These are phyloP conservation scores for Arctia plantaginis DNA, from an alignment of 2,888 invertebrate species.

Conservation along the genomic window DNA sequence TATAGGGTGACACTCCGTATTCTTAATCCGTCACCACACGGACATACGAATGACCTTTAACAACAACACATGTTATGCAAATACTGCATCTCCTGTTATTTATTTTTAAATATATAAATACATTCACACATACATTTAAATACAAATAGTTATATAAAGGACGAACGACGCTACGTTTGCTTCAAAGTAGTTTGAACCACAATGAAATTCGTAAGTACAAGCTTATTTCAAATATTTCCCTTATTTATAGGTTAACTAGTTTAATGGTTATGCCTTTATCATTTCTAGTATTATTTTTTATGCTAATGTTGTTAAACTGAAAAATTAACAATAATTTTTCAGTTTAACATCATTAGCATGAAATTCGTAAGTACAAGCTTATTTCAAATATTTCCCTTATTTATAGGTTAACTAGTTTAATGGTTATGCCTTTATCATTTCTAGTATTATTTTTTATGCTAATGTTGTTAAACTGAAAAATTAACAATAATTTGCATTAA, in stretches of 20 bases:
- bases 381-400: not conserved
- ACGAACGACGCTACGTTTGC: not conserved
- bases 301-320: not conserved
- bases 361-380: slow-evolving; percentile 10
- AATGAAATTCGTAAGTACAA: slow-evolving; percentile 15
- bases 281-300: not conserved
- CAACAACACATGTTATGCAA: too few species aligned
- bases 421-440: too few species aligned
- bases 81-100: too few species aligned
- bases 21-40: too few species aligned
- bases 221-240: not conserved
- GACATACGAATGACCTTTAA: too few species aligned
- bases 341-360: too few species aligned
- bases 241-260: not conserved
- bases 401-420: not conserved
- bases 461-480: not conserved
- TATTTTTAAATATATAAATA: too few species aligned
- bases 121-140: not conserved
- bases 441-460: not conserved
- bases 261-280: too few species aligned
- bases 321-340: too few species aligned
- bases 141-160: not conserved
- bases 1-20: too few species aligned
- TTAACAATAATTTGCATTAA: too few species aligned
- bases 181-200: not conserved